Evolutionary conservation across 2,888 invertebrate species (phyloP).

Genomic region (Apeira syringaria): DNA sequence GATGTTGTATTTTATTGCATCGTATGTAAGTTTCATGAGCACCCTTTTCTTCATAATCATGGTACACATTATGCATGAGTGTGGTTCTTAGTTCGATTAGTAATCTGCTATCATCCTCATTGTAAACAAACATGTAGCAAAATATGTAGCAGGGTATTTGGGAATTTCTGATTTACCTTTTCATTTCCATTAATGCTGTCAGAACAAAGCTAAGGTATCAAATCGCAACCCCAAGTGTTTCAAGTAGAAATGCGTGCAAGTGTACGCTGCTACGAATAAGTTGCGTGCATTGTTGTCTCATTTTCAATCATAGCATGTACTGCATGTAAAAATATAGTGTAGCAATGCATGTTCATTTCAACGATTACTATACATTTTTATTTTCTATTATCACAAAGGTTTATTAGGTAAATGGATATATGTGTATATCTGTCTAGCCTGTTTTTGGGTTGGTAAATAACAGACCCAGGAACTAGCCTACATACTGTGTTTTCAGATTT

Average conservation of each 20-base stretch:
- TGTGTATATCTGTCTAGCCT: too few species aligned
- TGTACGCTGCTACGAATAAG: constrained; percentile 4
- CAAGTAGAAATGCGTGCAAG: constrained; percentile 4
- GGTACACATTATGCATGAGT: constrained; percentile 76
- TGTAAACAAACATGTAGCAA: not conserved
- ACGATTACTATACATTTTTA: not conserved
- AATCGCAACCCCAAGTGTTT: constrained; percentile 1
- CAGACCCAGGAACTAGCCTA: not conserved
- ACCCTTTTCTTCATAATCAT: constrained; percentile 38
- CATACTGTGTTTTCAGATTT: constrained; percentile 8
- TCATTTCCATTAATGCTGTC: too few species aligned
- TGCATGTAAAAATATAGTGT: too few species aligned
- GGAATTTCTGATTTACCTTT: too few species aligned
- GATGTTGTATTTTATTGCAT: constrained; percentile 45
- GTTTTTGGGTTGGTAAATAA: constrained; percentile 48
- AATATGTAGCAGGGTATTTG: too few species aligned
- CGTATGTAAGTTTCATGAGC: constrained; percentile 47
- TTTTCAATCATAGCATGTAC: constrained; percentile 48
- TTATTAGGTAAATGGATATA: too few species aligned
- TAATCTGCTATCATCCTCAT: constrained; percentile 2
- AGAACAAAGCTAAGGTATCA: constrained; percentile 5
- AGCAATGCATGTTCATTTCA: constrained; percentile 34
- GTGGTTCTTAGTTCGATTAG: constrained; percentile 77
- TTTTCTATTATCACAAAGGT: not conserved
- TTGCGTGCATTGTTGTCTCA: constrained; percentile 30